phyloP scores from a whole-genome alignment of 2,888 invertebrate species.

The Drosophila birchii region DNA sequence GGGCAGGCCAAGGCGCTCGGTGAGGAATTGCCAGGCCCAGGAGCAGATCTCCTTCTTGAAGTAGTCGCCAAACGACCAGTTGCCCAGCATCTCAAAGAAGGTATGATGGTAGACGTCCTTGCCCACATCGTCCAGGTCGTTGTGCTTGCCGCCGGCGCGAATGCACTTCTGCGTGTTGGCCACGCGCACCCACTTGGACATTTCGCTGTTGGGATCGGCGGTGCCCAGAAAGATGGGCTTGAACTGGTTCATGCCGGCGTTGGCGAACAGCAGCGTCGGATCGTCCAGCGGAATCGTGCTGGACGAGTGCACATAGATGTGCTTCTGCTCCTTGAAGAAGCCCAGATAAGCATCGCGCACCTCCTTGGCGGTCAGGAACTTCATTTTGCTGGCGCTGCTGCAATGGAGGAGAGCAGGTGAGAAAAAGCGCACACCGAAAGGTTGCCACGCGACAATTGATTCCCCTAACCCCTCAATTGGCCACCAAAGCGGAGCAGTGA shows the following conservation, averaged over 20 bases:
- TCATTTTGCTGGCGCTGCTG: constrained; percentile 57
- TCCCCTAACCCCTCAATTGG: constrained; percentile 21
- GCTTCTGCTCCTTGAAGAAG: constrained; percentile 94
- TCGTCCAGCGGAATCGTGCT: constrained; percentile 99
- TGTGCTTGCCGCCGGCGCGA: constrained; percentile 99
- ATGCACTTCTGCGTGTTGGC: constrained; percentile 99
- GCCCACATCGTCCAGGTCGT: constrained; percentile 99
- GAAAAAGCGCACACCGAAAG: constrained; percentile 21
- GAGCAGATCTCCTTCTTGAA: constrained; percentile 98
- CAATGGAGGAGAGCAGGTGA: constrained; percentile 12
- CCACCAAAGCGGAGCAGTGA: constrained; percentile 52
- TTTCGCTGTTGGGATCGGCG: constrained; percentile 97
- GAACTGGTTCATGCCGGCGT: constrained; percentile 99
- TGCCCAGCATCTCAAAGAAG: constrained; percentile 99
- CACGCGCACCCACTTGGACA: constrained; percentile 94
- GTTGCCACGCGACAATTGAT: constrained; percentile 68
- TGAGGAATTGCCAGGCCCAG: constrained; percentile 99
- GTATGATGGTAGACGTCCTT: constrained; percentile 99
- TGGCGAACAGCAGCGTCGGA: constrained; percentile 98
- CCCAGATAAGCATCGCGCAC: constrained; percentile 94
- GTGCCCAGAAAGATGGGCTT: constrained; percentile 99
- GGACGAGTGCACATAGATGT: constrained; percentile 98
- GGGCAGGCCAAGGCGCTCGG: constrained; percentile 91
- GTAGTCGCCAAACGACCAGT: constrained; percentile 99
- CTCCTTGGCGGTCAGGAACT: constrained; percentile 87